phyloP scores from a whole-genome alignment of 2,888 invertebrate genomes.

The Syrista parreyssii region DNA sequence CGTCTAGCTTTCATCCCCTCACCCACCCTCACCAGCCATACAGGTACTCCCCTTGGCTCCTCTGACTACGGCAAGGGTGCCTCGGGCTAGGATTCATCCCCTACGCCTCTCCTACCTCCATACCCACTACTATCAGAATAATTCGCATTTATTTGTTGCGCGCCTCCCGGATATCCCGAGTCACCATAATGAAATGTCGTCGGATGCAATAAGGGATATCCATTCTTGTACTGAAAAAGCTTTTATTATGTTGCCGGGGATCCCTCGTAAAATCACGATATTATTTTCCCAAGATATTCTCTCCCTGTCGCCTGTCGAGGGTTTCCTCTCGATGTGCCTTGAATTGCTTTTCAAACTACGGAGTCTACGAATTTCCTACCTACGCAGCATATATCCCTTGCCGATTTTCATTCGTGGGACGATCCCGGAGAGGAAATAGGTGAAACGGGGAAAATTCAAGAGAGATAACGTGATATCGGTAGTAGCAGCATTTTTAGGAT shows the following conservation, averaged over 20 bases:
- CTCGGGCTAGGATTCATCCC: slow-evolving; percentile 13
- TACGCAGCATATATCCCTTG: slow-evolving; percentile 16
- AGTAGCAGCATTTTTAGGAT: background rate
- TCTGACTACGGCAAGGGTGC: slow-evolving; percentile 13
- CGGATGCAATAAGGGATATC: slow-evolving; percentile 38
- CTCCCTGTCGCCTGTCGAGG: slow-evolving; percentile 23
- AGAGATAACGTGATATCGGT: background rate
- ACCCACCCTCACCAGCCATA: slow-evolving; percentile 30
- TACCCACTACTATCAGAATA: slow-evolving; percentile 37
- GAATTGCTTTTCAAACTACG: slow-evolving; percentile 39
- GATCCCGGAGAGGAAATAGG: background rate
- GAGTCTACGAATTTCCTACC: slow-evolving; percentile 10
- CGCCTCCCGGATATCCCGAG: slow-evolving; percentile 17
- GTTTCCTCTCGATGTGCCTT: slow-evolving; percentile 31
- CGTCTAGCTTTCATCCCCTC: slow-evolving; percentile 36
- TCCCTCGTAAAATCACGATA: slow-evolving; percentile 39
- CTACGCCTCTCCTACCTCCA: slow-evolving; percentile 10
- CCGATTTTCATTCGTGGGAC: slow-evolving; percentile 8
- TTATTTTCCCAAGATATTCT: slow-evolving; percentile 31
- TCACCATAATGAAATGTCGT: slow-evolving; percentile 47
- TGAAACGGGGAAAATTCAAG: background rate
- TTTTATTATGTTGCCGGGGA: slow-evolving; percentile 41
- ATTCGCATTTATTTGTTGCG: slow-evolving; percentile 46
- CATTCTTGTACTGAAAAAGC: slow-evolving; percentile 35
- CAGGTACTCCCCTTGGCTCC: slow-evolving; percentile 31